A percentile compares a stretch with the other conserved stretches of the same genome.
These are phyloP conservation scores for Cyprinella venusta DNA, from an alignment of 2,797 vertebrate genomes.

Conservation along the genomic window DNA sequence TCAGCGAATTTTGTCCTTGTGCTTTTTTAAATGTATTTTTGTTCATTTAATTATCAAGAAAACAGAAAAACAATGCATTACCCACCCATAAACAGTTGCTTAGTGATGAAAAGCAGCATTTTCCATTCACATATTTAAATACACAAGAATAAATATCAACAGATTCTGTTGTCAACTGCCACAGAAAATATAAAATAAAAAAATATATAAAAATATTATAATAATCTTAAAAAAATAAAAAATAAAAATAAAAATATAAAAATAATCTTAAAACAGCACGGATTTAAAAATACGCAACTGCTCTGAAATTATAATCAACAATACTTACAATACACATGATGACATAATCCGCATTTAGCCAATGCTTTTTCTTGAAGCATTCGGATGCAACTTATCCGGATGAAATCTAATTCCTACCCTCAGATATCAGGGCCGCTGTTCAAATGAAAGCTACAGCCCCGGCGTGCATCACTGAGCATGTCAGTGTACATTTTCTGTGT, in stretches of 20 bases:
- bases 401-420: conserved; percentile 5
- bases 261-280: neutral
- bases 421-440: neutral
- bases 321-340: neutral
- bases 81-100: neutral
- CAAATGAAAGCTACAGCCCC: conserved; percentile 17
- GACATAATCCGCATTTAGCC: neutral
- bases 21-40: neutral
- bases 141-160: neutral
- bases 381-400: neutral
- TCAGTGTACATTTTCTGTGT: conserved; percentile 16
- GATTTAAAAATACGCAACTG: neutral
- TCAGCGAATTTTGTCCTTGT: neutral
- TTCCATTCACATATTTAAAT: neutral
- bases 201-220: too few relatives aligned
- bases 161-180: neutral
- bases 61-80: neutral
- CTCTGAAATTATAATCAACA: neutral
- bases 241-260: too few relatives aligned
- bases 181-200: neutral
- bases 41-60: neutral
- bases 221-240: too few relatives aligned
- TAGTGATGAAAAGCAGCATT: neutral
- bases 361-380: neutral
- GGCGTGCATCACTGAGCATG: conserved; percentile 30